These are phyloP conservation scores for Taurulus bubalis DNA, from an alignment of 2,113 vertebrate genomes.

Conservation along the genomic window DNA sequence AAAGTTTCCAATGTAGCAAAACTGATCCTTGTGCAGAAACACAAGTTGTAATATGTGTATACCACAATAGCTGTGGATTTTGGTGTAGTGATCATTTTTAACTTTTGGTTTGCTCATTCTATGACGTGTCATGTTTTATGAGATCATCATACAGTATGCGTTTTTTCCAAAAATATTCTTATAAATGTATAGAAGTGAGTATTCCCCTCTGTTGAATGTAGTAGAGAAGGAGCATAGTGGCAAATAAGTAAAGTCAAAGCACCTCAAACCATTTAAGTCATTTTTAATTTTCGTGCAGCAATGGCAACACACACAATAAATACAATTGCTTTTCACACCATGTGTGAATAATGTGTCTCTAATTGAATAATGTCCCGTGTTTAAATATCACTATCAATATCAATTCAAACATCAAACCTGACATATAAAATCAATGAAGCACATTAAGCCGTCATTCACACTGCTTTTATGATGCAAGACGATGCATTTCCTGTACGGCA, in stretches of 20 bases:
- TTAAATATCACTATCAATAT: background rate
- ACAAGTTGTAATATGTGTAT: background rate
- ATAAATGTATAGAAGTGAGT: background rate
- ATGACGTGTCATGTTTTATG: background rate
- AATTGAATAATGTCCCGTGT: background rate
- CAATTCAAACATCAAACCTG: background rate
- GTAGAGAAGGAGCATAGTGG: background rate
- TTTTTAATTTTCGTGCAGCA: background rate
- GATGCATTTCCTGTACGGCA: background rate
- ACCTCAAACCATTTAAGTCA: background rate
- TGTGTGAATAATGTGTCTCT: background rate
- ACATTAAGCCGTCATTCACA: background rate
- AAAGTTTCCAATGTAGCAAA: no score
- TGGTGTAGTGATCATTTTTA: background rate
- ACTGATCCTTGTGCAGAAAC: background rate
- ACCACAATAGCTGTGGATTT: background rate
- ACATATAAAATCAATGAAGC: constrained; percentile 27
- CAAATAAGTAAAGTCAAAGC: background rate
- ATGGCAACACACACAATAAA: background rate
- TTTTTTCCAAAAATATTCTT: background rate
- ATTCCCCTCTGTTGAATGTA: background rate
- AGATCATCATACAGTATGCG: background rate
- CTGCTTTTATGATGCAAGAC: constrained; percentile 2
- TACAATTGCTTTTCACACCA: background rate
- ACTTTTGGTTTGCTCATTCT: background rate